Percentiles rank a stretch among this genome's conserved stretches.
Evolutionary conservation across 2,797 vertebrate genomes (phyloP).

Genomic region (Phylloscopus collybita): DNA sequence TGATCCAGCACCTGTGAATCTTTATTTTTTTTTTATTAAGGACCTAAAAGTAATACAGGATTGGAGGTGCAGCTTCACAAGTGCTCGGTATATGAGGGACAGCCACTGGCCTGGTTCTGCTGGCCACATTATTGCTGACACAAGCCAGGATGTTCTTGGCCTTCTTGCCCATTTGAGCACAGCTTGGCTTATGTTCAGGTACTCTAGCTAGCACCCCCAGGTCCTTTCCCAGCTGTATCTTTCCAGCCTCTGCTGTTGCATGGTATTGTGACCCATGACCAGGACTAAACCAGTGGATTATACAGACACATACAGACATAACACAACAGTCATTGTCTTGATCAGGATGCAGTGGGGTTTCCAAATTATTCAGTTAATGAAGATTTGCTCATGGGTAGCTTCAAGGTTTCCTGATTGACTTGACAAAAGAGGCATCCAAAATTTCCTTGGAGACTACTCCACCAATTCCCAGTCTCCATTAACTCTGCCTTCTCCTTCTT

Average conservation of each 20-base stretch:
- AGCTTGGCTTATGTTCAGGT: background rate
- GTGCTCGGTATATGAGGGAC: too few species aligned
- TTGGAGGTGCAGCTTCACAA: rapidly evolving
- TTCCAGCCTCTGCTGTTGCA: background rate
- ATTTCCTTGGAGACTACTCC: background rate
- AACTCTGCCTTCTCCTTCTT: background rate
- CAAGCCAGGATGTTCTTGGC: background rate
- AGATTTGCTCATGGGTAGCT: background rate
- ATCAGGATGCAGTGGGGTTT: background rate
- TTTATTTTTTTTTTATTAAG: background rate
- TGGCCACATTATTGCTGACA: background rate
- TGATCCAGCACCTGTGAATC: background rate
- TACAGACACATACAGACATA: background rate
- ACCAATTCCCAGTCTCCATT: background rate
- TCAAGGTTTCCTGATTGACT: background rate
- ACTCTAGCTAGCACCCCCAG: background rate
- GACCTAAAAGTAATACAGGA: background rate
- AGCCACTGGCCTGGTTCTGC: background rate
- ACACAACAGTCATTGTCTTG: background rate
- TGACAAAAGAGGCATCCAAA: background rate
- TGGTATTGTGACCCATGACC: too few species aligned
- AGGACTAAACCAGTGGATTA: background rate
- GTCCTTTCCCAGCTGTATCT: background rate
- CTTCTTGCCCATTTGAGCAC: background rate
- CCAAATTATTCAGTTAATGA: background rate